Conservation (phyloP, 2,888 invertebrate genomes). For the Myopa testacea region DNA sequence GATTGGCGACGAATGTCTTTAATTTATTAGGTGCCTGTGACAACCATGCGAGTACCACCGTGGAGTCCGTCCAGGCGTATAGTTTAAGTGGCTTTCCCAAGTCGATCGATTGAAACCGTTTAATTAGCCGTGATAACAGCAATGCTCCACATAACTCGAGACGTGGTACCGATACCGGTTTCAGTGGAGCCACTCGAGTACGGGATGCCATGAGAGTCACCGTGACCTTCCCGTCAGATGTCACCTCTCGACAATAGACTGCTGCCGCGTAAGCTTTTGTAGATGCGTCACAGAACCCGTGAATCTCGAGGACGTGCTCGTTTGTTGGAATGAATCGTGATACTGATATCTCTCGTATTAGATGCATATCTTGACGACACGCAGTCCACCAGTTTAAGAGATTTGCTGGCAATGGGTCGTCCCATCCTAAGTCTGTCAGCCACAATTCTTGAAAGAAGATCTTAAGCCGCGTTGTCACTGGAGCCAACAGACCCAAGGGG, state of each 20-base stretch:
- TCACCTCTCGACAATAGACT: neutral
- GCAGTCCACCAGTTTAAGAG: conserved; percentile 18
- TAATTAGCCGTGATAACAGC: neutral
- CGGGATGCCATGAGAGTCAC: too few species aligned
- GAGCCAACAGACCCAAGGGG: too few species aligned
- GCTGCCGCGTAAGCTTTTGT: neutral
- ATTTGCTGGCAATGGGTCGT: conserved; percentile 37
- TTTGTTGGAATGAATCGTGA: too few species aligned
- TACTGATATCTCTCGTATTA: neutral
- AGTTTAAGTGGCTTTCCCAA: neutral
- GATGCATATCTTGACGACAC: conserved; percentile 3
- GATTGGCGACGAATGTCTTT: too few species aligned
- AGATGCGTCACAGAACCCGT: neutral
- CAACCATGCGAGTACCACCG: neutral
- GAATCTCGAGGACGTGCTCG: too few species aligned
- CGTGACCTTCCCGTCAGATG: neutral
- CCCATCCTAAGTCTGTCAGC: conserved; percentile 43
- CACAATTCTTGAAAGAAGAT: conserved; percentile 19
- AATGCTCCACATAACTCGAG: too few species aligned
- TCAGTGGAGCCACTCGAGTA: too few species aligned
- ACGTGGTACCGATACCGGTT: too few species aligned
- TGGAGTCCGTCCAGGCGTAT: neutral
- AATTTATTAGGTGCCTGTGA: too few species aligned
- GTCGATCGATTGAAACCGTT: neutral
- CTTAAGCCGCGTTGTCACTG: too few species aligned